Evolutionary conservation across 2,888 invertebrate species (phyloP).

Genomic region (Tricholauxania praeusta): DNA sequence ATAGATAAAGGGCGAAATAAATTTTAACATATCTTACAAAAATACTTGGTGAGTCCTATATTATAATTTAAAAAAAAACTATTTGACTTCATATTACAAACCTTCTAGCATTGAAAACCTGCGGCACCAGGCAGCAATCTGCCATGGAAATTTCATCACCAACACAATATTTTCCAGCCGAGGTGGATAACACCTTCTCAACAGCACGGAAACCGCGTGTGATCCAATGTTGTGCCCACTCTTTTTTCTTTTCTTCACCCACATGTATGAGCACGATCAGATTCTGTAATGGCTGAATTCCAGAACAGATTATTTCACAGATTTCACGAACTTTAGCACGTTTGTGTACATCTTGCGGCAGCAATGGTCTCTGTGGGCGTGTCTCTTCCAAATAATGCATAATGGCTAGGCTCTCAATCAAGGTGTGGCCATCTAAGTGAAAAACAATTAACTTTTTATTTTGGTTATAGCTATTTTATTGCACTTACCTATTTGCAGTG

Average conservation of each 20-base stretch:
- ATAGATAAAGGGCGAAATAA: too few species aligned
- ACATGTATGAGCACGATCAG: conserved; percentile 87
- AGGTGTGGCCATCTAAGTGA: conserved; percentile 75
- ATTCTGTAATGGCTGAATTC: conserved; percentile 97
- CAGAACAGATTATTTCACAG: conserved; percentile 91
- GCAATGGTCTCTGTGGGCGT: conserved; percentile 83
- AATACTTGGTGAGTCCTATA: background rate
- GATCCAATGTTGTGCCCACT: conserved; percentile 96
- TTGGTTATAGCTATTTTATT: background rate
- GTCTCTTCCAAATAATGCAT: conserved; percentile 97
- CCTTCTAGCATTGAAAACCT: conserved; percentile 94
- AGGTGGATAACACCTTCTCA: conserved; percentile 85
- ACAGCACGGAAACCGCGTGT: conserved; percentile 89
- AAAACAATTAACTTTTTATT: background rate
- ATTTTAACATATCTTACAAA: too few species aligned
- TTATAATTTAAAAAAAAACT: background rate
- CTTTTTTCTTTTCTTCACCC: conserved; percentile 88
- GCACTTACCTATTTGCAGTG: conserved; percentile 81
- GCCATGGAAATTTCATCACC: conserved; percentile 95
- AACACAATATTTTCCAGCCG: conserved; percentile 91
- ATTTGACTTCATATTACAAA: conserved; percentile 56
- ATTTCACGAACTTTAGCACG: conserved; percentile 93
- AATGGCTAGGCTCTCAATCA: conserved; percentile 84
- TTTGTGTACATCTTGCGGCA: conserved; percentile 90
- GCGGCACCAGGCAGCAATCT: conserved; percentile 95